Evolutionary conservation across 1,140 invertebrate species (phyloP), one percentile per base, ranked within the genome.

Genomic region (Bombyx mori): DNA sequence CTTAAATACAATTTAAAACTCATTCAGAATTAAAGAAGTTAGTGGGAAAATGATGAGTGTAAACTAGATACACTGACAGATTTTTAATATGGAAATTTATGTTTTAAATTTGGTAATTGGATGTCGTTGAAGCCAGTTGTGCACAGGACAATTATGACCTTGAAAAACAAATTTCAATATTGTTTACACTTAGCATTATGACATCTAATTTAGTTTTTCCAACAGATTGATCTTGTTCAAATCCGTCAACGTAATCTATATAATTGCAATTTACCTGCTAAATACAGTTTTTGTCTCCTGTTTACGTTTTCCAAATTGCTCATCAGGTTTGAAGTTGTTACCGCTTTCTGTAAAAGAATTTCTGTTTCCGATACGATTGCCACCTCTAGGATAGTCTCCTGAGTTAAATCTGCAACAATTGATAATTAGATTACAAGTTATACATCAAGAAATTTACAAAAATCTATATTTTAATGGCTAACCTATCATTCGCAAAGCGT

Each of bases 231-330:
- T 5, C 2, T 35, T 35, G 26, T 35, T 35, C 4, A 5, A 35
- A 35, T 3, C 4, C 26, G 26, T 35, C 26, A 35, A 35, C 26
- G 26, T 35, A 35, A 35, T 42, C 26, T 8, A 52, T 42, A 6
- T 8, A 26, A 53, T 54, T n/a, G 8, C 49, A 52, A 58, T 63
- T 63, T 71, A 79, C 86, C 87, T 88, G 79, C 87, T 88, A 63
- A 88, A 88, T 10, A 88, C 87, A 10, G 86, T 88, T 74, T 88
- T 88, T 7, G 86, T 88, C 67, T 88, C 86, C 66, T 84, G 76
- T 73, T 87, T 86, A 54, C 85, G 71, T 71, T 86, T 86, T 47
- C 72, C 74, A 43, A 69, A 75, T 43, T 71, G 69, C n/a, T 86
- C 81, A 18, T 82, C 78, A 65, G 75, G 79, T 70, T 85, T 85